phyloP scores from a whole-genome alignment of 2,113 vertebrate genomes.

The Phaethornis superciliosus region DNA sequence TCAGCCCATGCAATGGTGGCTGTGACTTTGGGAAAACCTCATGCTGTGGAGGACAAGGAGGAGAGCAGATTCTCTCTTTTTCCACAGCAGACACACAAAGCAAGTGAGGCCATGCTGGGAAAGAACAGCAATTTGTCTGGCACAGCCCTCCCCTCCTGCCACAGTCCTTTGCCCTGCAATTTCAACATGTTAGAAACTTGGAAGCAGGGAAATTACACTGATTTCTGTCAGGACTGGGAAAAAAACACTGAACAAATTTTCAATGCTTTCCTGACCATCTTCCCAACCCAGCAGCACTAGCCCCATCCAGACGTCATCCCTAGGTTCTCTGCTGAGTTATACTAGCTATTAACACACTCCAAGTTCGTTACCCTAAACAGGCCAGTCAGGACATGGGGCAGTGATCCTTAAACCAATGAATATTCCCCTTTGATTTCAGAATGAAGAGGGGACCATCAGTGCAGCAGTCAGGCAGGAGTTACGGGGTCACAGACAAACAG shows the following conservation, averaged over 20 bases:
- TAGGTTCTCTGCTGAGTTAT: neutral
- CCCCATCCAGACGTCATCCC: neutral
- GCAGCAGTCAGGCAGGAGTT: slow-evolving; percentile 10
- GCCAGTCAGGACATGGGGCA: slow-evolving; percentile 49
- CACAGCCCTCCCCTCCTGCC: neutral
- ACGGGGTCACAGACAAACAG: slow-evolving; percentile 51
- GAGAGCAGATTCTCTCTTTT: neutral
- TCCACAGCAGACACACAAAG: neutral
- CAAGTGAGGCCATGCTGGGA: rapidly evolving
- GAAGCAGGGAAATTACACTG: neutral
- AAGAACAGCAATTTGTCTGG: neutral
- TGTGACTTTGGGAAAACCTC: neutral
- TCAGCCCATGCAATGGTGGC: neutral
- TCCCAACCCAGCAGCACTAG: neutral
- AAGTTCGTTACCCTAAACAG: slow-evolving; percentile 64
- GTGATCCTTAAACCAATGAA: slow-evolving; percentile 72
- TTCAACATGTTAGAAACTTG: neutral
- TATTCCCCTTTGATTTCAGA: slow-evolving; percentile 48
- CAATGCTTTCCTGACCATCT: neutral
- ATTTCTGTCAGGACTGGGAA: neutral
- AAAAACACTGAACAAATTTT: neutral
- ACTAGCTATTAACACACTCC: slow-evolving; percentile 28
- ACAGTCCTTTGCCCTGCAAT: neutral
- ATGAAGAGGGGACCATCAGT: slow-evolving; percentile 62
- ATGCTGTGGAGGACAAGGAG: neutral